These are phyloP conservation scores for Pitta sordida DNA, from an alignment of 2,113 vertebrate genomes.

Conservation along the genomic window DNA sequence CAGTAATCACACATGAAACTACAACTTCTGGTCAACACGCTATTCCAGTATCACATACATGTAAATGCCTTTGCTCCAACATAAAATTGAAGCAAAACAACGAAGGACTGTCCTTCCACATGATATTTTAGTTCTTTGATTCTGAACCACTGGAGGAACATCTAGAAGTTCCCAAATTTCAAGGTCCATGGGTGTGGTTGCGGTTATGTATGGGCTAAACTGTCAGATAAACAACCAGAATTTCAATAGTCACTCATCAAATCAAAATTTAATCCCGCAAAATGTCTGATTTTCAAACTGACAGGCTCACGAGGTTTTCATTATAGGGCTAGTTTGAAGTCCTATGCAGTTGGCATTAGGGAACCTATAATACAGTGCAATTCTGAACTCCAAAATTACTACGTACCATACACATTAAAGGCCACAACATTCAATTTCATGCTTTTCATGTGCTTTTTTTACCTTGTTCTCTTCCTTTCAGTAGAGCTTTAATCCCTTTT, in stretches of 20 bases:
- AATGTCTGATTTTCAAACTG: not conserved
- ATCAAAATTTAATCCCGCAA: not conserved
- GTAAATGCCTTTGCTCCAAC: not conserved
- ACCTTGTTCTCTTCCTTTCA: not conserved
- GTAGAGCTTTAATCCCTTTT: not conserved
- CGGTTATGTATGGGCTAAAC: not conserved
- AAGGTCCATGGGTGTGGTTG: rapidly evolving
- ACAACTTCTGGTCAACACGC: not conserved
- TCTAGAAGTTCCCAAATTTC: not conserved
- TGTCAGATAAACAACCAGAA: not conserved
- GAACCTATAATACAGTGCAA: not conserved
- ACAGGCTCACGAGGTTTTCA: not conserved
- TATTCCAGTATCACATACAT: rapidly evolving
- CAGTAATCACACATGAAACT: not conserved
- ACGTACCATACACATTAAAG: not conserved
- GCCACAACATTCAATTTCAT: not conserved
- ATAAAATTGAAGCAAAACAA: not conserved
- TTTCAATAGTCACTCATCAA: not conserved
- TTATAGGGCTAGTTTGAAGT: not conserved
- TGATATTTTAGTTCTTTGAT: not conserved
- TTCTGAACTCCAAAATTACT: not conserved
- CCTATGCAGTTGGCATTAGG: not conserved
- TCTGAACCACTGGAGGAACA: not conserved
- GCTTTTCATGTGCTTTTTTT: not conserved
- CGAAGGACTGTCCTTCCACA: not conserved